A percentile compares a stretch with the other conserved stretches of the same genome.
phyloP scores from a whole-genome alignment of 2,113 vertebrate species.

The Saiga tatarica region DNA sequence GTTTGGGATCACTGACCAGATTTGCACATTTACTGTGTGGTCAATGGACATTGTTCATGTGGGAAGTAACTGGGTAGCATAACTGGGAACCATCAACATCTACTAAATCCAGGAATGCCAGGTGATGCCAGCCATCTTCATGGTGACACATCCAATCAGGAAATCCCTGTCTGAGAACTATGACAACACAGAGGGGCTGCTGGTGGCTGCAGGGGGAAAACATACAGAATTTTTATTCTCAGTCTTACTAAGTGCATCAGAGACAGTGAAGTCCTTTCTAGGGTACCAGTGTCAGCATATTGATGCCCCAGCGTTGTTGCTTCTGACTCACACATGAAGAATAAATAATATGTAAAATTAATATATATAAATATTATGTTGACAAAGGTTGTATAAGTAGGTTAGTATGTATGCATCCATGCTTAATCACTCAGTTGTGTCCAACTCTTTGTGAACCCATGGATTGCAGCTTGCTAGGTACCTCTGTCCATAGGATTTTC shows the following conservation, averaged over 20 bases:
- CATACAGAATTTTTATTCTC: background rate
- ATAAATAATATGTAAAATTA: background rate
- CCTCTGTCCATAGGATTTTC: background rate
- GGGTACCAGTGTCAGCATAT: background rate
- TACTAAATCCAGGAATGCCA: background rate
- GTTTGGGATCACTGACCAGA: background rate
- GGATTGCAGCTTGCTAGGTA: background rate
- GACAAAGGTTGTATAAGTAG: background rate
- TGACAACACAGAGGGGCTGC: background rate
- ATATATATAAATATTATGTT: background rate
- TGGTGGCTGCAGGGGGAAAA: background rate
- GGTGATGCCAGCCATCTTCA: background rate
- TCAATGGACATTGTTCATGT: background rate
- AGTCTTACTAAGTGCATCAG: background rate
- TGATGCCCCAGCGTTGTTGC: background rate
- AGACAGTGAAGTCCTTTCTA: background rate
- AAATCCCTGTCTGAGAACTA: background rate
- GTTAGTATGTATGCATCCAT: background rate
- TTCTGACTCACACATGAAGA: background rate
- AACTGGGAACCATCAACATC: background rate
- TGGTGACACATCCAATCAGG: background rate
- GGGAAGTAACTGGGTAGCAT: background rate
- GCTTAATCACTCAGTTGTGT: background rate
- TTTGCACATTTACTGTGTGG: too few relatives aligned
- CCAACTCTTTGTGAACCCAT: background rate